Conservation (phyloP, 2,888 invertebrate genomes). For the Dynastes hyllus region DNA sequence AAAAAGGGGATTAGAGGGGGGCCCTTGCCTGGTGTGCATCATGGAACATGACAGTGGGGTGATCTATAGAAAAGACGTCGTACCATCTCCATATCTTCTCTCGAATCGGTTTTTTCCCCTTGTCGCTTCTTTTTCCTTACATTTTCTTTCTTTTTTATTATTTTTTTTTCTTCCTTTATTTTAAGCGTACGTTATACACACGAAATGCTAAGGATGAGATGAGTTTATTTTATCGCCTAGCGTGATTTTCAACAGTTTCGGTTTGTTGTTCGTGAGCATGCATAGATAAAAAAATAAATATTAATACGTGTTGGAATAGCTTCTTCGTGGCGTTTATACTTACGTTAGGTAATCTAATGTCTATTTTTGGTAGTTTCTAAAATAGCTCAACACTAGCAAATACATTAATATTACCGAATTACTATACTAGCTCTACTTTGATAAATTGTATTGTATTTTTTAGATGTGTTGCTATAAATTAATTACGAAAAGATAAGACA, state of each 20-base stretch:
- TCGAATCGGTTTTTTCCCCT: slow-evolving; percentile 46
- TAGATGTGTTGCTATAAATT: too few relatives aligned
- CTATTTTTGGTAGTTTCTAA: too few relatives aligned
- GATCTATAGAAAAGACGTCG: slow-evolving; percentile 50
- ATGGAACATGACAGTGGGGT: slow-evolving; percentile 50
- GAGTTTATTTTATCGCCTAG: slow-evolving; percentile 47
- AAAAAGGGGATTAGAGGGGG: too few relatives aligned
- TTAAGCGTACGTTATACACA: slow-evolving; percentile 36
- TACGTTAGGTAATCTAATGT: too few relatives aligned
- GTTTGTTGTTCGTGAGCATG: slow-evolving; percentile 29
- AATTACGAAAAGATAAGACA: too few relatives aligned
- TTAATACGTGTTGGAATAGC: slow-evolving; percentile 1
- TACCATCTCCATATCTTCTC: slow-evolving; percentile 48
- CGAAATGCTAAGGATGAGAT: slow-evolving; percentile 43
- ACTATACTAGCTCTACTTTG: too few relatives aligned
- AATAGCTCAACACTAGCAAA: too few relatives aligned
- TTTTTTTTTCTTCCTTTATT: slow-evolving; percentile 28
- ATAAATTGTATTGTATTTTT: too few relatives aligned
- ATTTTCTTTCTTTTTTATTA: slow-evolving; percentile 3
- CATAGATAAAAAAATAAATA: neutral
- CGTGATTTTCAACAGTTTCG: slow-evolving; percentile 45
- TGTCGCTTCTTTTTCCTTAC: slow-evolving; percentile 31
- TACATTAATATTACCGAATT: too few relatives aligned
- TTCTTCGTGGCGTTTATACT: too few relatives aligned
- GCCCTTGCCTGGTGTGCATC: slow-evolving; percentile 49